Conservation (phyloP, 2,797 vertebrate species). For the Channallabes apus region DNA sequence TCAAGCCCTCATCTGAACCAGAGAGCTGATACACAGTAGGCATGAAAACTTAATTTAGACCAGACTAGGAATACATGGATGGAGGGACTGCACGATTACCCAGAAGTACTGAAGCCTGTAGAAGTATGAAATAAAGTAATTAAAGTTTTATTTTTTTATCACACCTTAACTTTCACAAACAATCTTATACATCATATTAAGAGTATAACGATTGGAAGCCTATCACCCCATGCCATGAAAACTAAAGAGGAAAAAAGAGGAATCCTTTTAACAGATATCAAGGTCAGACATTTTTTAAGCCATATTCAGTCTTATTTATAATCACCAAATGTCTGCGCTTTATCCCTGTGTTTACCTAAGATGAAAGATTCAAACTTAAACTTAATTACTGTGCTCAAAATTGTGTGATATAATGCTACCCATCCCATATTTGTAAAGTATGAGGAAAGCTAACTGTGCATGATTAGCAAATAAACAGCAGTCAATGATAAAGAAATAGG, state of each 20-base stretch:
- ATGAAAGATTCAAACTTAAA: not conserved
- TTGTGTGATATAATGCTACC: slow-evolving; percentile 5
- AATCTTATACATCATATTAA: not conserved
- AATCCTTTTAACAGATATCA: not conserved
- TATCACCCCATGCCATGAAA: not conserved
- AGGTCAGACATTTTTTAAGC: not conserved
- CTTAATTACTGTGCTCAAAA: slow-evolving; percentile 2
- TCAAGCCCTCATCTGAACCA: slow-evolving; percentile 10
- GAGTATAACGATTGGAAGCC: not conserved
- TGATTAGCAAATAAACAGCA: slow-evolving; percentile 7
- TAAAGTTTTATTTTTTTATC: not conserved
- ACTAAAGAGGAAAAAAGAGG: not conserved
- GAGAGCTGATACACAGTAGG: not conserved
- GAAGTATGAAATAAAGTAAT: not conserved
- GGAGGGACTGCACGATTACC: not conserved
- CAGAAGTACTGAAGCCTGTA: not conserved
- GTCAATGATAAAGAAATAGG: slow-evolving; percentile 2
- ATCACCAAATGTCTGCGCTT: not conserved
- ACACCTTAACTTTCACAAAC: not conserved
- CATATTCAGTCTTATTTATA: not conserved
- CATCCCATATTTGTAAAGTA: slow-evolving; percentile 1
- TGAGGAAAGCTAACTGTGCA: not conserved
- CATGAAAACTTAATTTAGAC: slow-evolving; percentile 5
- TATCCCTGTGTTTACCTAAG: slow-evolving; percentile 8
- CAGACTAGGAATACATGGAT: slow-evolving; percentile 5